Conservation (phyloP, 2,888 invertebrate genomes). For the Plutella xylostella region DNA sequence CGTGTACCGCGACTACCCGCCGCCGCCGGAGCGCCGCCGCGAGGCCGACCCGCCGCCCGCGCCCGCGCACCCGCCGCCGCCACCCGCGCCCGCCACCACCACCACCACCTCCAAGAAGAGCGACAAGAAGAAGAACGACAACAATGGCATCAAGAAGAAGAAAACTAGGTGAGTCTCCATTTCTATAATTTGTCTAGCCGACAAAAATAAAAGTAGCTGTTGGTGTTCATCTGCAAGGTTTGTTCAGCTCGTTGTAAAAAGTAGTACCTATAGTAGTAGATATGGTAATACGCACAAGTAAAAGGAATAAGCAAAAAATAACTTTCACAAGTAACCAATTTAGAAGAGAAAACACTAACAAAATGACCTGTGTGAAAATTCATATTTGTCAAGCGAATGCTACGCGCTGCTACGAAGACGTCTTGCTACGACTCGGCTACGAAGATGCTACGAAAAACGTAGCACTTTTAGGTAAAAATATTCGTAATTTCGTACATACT, state of each 20-base stretch:
- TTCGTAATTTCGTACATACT: too few relatives aligned
- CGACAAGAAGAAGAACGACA: constrained; percentile 85
- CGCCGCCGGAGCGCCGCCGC: constrained; percentile 27
- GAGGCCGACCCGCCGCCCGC: constrained; percentile 50
- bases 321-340: too few relatives aligned
- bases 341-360: too few relatives aligned
- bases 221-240: neutral
- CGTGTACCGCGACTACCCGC: constrained; percentile 60
- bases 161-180: constrained; percentile 80
- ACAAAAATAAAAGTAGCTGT: neutral
- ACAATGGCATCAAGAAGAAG: constrained; percentile 90
- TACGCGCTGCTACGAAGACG: constrained; percentile 3
- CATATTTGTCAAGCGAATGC: too few relatives aligned
- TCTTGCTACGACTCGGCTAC: neutral
- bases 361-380: too few relatives aligned
- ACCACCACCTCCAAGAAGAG: constrained; percentile 74
- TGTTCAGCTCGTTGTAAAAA: neutral
- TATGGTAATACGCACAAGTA: neutral
- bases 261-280: neutral
- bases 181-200: neutral
- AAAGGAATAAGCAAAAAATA: neutral
- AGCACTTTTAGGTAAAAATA: too few relatives aligned
- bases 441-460: constrained; percentile 1
- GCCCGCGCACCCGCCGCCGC: constrained; percentile 46
- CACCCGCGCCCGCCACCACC: constrained; percentile 41